A percentile compares a stretch with the other conserved stretches of the same genome.
Conservation (phyloP, 2,888 invertebrate genomes). For the Busseola fusca region DNA sequence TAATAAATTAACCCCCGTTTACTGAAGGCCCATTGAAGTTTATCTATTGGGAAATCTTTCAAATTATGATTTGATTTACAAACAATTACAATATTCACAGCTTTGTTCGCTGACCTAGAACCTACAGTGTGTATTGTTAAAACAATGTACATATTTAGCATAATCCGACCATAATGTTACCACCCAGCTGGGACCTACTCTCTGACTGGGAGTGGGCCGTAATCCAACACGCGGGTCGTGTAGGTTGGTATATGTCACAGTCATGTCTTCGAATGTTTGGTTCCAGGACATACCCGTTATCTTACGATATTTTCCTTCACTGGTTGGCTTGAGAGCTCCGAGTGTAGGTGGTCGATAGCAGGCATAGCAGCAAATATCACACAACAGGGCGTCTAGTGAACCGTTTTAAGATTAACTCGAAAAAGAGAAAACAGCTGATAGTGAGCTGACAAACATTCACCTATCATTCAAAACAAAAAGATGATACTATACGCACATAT, state of each 20-base stretch:
- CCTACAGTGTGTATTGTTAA: not conserved
- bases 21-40: not conserved
- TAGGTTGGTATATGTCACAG: not conserved
- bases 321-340: too few relatives aligned
- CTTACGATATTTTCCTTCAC: not conserved
- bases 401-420: constrained; percentile 18
- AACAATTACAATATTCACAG: not conserved
- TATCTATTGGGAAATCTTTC: not conserved
- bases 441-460: constrained; percentile 7
- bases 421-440: constrained; percentile 23
- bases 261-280: not conserved
- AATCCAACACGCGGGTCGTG: not conserved
- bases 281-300: not conserved
- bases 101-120: not conserved
- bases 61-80: not conserved
- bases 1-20: not conserved
- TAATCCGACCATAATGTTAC: not conserved
- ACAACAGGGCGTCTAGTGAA: not conserved
- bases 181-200: not conserved
- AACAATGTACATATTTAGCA: not conserved
- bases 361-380: not conserved
- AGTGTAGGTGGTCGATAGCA: not conserved
- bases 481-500: constrained; percentile 8
- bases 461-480: not conserved
- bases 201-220: not conserved